Percentiles rank a stretch among this genome's conserved stretches.
Evolutionary conservation across 1,140 invertebrate species (phyloP).

Genomic region (Atta texana): DNA sequence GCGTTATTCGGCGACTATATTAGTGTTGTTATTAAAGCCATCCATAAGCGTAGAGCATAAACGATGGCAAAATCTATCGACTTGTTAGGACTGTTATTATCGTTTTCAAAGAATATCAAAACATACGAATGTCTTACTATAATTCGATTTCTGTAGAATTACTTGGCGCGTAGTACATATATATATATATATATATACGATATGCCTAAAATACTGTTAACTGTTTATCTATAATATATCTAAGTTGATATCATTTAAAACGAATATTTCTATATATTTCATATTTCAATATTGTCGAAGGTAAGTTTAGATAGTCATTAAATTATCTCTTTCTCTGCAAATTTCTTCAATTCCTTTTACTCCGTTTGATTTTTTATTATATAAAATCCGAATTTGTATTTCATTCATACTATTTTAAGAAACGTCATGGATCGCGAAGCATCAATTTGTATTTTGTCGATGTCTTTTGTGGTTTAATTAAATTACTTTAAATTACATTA

Average conservation of each 20-base stretch:
- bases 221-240: not conserved
- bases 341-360: not conserved
- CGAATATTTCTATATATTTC: not conserved
- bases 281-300: not conserved
- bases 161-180: not conserved
- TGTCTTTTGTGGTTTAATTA: not conserved
- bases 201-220: constrained; percentile 25
- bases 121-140: not conserved
- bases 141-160: not conserved
- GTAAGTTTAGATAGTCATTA: not conserved
- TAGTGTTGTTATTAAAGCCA: constrained; percentile 46
- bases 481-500: not conserved
- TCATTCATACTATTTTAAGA: not conserved
- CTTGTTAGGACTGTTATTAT: constrained; percentile 46
- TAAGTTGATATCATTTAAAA: not conserved
- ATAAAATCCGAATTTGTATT: not conserved
- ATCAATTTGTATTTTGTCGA: not conserved
- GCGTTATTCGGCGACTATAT: constrained; percentile 35
- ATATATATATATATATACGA: not conserved
- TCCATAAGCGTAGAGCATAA: constrained; percentile 28
- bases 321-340: not conserved
- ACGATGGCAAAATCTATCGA: constrained; percentile 29
- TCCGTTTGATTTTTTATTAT: not conserved
- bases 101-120: constrained; percentile 25
- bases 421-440: too few relatives aligned